Base-by-base conservation (phyloP, 2,113 vertebrate species). In the Scytalopus superciliaris region DNA sequence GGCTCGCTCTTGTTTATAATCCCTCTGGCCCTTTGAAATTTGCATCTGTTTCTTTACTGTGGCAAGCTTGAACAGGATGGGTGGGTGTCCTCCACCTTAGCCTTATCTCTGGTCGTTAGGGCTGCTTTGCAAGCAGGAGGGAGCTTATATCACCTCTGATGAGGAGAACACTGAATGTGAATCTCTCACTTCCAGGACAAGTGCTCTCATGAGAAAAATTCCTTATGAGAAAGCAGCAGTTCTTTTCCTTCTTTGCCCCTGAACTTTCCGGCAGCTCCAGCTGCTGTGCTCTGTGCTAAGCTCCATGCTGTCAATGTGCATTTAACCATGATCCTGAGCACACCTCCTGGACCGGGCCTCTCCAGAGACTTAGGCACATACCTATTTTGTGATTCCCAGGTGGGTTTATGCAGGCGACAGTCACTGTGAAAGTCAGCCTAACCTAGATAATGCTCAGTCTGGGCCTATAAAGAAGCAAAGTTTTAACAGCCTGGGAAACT, bases 1-100 rank as follows among this genome's bases (percentile, higher is more conserved):
- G 67, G 67, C 67, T 93, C 78, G 57, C 92, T 95, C 88, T 92
- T 93, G 95, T 92, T 95, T 86, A 57, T 77, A 73, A 94, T 69
- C 88, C 90, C 90, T 92, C 88, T 67, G 72, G 96, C 88, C 75
- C 63, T 94, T 78, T 53, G 63, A 92, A 96, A 97, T 94, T 93
- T 94, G 92, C 95, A 96, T 96, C 81, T 84, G 52, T 73, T 95
- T 95, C 90, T 94, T 85, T 93, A 76, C 44, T 3, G 5, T 52
- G 85, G 75, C 92, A 94, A 88, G 92, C 75, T 62, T 73, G 40
- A 92, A 92, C 90, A 93, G 85, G 94, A 93, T 69, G 72, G 94
- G 90, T 86, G 82, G 79, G 85, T 94, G 64, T 92, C 95, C 70
- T 92, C 94, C 92, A 94, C 92, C 92, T 92, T 44, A 93, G 85